These are phyloP conservation scores for Toxostoma redivivum DNA, from an alignment of 2,113 vertebrate genomes.

Conservation along the genomic window DNA sequence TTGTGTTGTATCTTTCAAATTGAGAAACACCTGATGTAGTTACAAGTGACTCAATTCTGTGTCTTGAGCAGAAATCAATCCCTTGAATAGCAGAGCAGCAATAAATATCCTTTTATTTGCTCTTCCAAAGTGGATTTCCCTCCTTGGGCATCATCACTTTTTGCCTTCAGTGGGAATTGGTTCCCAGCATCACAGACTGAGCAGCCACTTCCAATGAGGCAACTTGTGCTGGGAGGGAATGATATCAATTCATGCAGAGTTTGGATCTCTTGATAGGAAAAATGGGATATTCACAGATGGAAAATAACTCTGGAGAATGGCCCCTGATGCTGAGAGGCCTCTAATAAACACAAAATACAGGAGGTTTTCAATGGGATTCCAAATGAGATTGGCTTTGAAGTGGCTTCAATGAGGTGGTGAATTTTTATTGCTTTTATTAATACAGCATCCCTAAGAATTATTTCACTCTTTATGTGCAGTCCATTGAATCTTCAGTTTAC, in stretches of 20 bases:
- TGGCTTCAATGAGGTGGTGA: not conserved
- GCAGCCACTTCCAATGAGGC: not conserved
- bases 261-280: not conserved
- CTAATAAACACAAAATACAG: not conserved
- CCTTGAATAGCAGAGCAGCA: not conserved
- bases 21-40: not conserved
- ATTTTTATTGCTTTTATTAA: not conserved
- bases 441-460: not conserved
- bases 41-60: not conserved
- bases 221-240: not conserved
- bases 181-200: not conserved
- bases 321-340: not conserved
- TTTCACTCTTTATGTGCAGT: not conserved
- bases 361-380: not conserved
- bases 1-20: not conserved
- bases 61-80: constrained; percentile 3
- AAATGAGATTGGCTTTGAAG: not conserved
- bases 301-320: not conserved
- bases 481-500: not conserved
- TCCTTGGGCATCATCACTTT: not conserved
- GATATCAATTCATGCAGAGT: not conserved
- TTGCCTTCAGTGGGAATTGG: not conserved
- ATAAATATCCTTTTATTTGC: not conserved
- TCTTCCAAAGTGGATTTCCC: not conserved
- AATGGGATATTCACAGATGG: not conserved